Percentiles rank a stretch among this genome's conserved stretches.
phyloP scores from a whole-genome alignment of 2,888 invertebrate genomes.

The Athalia circularis region DNA sequence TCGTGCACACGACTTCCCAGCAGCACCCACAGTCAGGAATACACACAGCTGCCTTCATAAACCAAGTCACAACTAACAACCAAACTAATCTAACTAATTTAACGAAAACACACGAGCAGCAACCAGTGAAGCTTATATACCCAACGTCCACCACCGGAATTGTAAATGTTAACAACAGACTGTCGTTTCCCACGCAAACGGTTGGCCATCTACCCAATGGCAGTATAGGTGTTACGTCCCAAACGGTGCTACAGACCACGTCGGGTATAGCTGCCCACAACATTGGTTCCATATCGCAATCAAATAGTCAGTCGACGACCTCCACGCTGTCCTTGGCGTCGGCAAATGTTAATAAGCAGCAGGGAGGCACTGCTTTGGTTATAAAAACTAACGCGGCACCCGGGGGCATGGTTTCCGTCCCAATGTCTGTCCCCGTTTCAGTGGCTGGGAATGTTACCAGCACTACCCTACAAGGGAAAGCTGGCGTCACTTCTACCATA shows the following conservation, averaged over 20 bases:
- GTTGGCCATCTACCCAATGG: slow-evolving; percentile 80
- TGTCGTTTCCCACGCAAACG: slow-evolving; percentile 80
- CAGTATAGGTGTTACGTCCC: slow-evolving; percentile 78
- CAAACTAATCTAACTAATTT: slow-evolving; percentile 51
- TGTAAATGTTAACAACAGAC: slow-evolving; percentile 77
- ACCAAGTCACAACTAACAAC: slow-evolving; percentile 60
- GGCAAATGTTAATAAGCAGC: slow-evolving; percentile 38
- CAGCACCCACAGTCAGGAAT: slow-evolving; percentile 61
- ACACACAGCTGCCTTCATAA: slow-evolving; percentile 60
- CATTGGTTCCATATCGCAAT: slow-evolving; percentile 57
- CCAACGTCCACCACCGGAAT: slow-evolving; percentile 69
- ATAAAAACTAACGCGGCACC: slow-evolving; percentile 72
- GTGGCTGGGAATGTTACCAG: slow-evolving; percentile 60
- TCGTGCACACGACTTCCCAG: slow-evolving; percentile 60
- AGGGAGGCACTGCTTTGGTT: slow-evolving; percentile 69
- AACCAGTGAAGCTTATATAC: slow-evolving; percentile 73
- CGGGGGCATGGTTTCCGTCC: slow-evolving; percentile 72
- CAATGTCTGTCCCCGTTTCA: slow-evolving; percentile 71
- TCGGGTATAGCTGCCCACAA: slow-evolving; percentile 69
- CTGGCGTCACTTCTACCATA: slow-evolving; percentile 76
- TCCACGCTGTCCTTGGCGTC: neutral
- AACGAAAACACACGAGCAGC: slow-evolving; percentile 65
- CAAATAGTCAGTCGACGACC: slow-evolving; percentile 43
- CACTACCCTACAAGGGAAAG: slow-evolving; percentile 66
- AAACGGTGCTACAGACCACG: slow-evolving; percentile 76